phyloP scores from a whole-genome alignment of 2,797 vertebrate species.

The Anguilla pacifica region DNA sequence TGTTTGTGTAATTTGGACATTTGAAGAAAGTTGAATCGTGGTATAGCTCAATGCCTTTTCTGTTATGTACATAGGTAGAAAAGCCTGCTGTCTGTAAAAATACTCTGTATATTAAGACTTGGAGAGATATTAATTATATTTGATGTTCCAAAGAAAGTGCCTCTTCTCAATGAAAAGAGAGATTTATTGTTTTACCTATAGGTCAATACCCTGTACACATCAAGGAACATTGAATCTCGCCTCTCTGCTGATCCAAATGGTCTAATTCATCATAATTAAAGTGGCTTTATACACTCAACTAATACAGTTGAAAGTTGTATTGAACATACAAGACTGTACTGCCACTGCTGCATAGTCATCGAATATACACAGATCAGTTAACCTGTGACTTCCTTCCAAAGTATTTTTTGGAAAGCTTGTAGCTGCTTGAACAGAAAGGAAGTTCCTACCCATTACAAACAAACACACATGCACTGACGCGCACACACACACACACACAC shows the following conservation, averaged over 20 bases:
- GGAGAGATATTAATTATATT: conserved; percentile 51
- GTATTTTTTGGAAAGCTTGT: background rate
- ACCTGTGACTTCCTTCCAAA: background rate
- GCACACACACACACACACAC: background rate
- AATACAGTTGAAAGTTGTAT: conserved; percentile 44
- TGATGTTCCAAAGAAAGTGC: conserved; percentile 38
- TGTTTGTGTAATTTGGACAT: conserved; percentile 21
- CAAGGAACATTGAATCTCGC: conserved; percentile 44
- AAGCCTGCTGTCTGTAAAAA: conserved; percentile 34
- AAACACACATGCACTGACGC: background rate
- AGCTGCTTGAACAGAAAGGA: background rate
- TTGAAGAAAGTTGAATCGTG: conserved; percentile 27
- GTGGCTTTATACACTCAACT: conserved; percentile 46
- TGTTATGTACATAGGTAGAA: conserved; percentile 30
- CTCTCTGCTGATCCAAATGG: conserved; percentile 43
- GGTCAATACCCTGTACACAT: conserved; percentile 55
- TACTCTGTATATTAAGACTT: conserved; percentile 37
- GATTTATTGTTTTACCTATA: conserved; percentile 55
- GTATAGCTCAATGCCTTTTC: conserved; percentile 28
- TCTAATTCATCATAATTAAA: conserved; percentile 58
- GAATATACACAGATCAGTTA: conserved; percentile 13
- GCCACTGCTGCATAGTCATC: conserved; percentile 25
- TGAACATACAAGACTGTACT: conserved; percentile 40
- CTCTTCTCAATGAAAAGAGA: conserved; percentile 43
- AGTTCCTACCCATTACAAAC: background rate